Percentiles rank a stretch among this genome's conserved stretches.
Evolutionary conservation across 1,140 invertebrate genomes (phyloP).

Genomic region (Steinernema khuongi): DNA sequence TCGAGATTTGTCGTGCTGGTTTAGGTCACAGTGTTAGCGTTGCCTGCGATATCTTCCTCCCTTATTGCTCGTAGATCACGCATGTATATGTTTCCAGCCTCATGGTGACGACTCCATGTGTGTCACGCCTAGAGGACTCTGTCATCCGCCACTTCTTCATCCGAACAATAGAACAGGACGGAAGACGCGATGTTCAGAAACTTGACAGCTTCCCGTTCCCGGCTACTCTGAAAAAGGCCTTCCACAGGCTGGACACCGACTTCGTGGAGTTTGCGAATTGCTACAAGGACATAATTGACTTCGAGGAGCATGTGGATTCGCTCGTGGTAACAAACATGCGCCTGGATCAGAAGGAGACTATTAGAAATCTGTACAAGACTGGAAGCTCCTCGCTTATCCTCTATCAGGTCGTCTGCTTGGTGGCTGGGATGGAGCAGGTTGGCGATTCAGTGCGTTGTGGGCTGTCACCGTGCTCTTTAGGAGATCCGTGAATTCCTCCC

Average conservation of each 20-base stretch:
- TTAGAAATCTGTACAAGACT: background rate
- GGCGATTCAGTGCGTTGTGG: background rate
- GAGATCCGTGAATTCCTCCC: background rate
- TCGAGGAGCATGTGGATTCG: background rate
- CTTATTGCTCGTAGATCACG: background rate
- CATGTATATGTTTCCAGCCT: background rate
- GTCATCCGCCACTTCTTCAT: background rate
- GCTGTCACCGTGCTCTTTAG: background rate
- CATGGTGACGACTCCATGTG: slow-evolving; percentile 21
- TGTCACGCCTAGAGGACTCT: slow-evolving; percentile 17
- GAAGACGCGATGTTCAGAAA: background rate
- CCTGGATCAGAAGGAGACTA: background rate
- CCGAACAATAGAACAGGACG: background rate
- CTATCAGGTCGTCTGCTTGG: background rate
- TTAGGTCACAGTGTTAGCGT: too few species aligned
- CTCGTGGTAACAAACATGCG: background rate
- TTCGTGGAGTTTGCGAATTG: background rate
- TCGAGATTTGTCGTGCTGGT: too few species aligned
- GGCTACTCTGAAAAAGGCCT: background rate
- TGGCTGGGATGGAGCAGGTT: background rate
- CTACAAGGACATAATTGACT: background rate
- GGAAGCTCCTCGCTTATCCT: background rate
- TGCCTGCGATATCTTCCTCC: background rate
- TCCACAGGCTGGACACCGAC: background rate
- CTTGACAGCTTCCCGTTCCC: background rate